Evolutionary conservation across 2,113 vertebrate species (phyloP), one percentile per base, ranked within the genome.

Genomic region (Dolichotis patagonum): DNA sequence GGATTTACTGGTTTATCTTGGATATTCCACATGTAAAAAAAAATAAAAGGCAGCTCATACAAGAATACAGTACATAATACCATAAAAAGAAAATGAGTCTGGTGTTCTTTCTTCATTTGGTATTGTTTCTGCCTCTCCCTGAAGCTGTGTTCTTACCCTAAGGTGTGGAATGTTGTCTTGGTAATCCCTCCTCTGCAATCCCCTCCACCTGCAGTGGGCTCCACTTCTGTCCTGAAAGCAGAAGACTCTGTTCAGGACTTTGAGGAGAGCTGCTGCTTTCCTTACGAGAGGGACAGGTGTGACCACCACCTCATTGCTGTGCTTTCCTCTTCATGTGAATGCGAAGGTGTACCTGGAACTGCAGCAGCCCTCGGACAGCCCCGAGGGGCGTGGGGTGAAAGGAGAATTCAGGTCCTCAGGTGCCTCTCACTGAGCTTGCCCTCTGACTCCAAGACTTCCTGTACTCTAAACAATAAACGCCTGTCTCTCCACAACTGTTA

Each of bases 1-100:
- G 60, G 30, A 38, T 75, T 71, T 96, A 38, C 69, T 94, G 32
- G 56, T 94, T 87, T 96, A 30, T 69, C 73, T 96, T 92, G 46
- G 49, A 82, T 20, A 88, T 5, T 86, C 49, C 41, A 67, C 20
- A 32, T 89, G 28, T 95, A 43, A 88, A 85, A 77, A 77, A 71
- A 65, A 89, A 71, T 52, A n/a, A 38, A 54, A 83, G 46, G 26
- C 54, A 91, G 62, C 65, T 92, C 30, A 19, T 86, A 24, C 5
- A 75, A 32, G 35, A 94, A 80, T 80, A n/a, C 3, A 63, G 4
- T 93, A 46, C n/a, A 54, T 82, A 92, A 56, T 77, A 86, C 41
- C 60, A 89, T 77, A 91, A 91, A 89, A 75, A 92, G 41, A 52
- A 95, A 84, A 12, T 81, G 13, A 13, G 13, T 95, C 75, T 88